Base-by-base conservation (phyloP, 2,888 invertebrate genomes). In the Tachystola acroxantha region DNA sequence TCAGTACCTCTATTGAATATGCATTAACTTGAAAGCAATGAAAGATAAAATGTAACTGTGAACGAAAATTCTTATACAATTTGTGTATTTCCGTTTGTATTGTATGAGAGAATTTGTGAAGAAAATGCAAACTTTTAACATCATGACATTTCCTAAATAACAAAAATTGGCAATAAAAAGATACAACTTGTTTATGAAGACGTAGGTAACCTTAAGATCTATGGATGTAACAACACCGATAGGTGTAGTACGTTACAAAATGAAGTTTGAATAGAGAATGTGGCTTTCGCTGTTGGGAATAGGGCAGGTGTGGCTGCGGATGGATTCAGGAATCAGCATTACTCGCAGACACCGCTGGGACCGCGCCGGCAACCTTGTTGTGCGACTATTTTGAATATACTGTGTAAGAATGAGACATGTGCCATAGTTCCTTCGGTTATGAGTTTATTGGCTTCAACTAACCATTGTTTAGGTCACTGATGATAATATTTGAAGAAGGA, bases 201-300 rank as follows among this genome's bases (percentile, higher is more conserved):
- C 16, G 16, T n/a, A n/a, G n/a, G n/a, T n/a, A n/a, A n/a, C n/a
- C n/a, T n/a, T n/a, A n/a, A n/a, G n/a, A n/a, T n/a, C n/a, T n/a
- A n/a, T n/a, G n/a, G n/a, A n/a, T n/a, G n/a, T 6, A 16, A 41
- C 16, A 16, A 16, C 6, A 16, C 16, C 16, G 3, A 6, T 3
- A 51, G 63, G 55, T 56, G 55, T 64, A 52, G 46, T 47, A 43
- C 48, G 51, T 32, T 38, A 48, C 20, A 42, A 58, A 70, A 74
- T 72, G 56, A 61, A 68, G 64, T 70, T 69, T 64, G 69, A 64
- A 75, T 68, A 57, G 58, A 60, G 58, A 67, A 71, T 60, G 61
- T 55, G 53, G 60, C 51, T 54, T 64, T 42, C 47, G 46, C 49
- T 33, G 11, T 27, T n/a, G 35, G 60, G 68, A 67, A 70, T 69